phyloP scores from a whole-genome alignment of 2,888 invertebrate species.

The Ichneumoninae sp. region DNA sequence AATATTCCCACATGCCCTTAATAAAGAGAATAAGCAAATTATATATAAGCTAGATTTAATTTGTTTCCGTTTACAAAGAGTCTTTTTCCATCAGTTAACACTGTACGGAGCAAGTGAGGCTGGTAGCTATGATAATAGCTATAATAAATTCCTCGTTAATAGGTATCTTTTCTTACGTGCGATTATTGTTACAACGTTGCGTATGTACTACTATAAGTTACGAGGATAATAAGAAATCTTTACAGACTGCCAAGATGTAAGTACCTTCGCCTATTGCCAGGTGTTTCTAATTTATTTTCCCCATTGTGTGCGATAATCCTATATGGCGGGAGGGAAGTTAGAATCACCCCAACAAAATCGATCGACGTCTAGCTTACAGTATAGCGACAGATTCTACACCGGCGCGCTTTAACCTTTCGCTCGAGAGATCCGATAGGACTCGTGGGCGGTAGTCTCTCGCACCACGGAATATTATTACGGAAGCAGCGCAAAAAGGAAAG shows the following conservation, averaged over 20 bases:
- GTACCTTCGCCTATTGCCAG: constrained; percentile 25
- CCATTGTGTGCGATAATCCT: constrained; percentile 27
- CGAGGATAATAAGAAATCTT: constrained; percentile 32
- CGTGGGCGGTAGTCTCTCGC: constrained; percentile 57
- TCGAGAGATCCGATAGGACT: constrained; percentile 54
- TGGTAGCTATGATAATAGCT: background rate
- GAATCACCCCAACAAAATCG: constrained; percentile 54
- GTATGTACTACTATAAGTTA: constrained; percentile 13
- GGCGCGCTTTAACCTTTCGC: constrained; percentile 63
- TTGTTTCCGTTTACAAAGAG: background rate
- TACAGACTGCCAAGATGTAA: constrained; percentile 14
- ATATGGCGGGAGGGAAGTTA: constrained; percentile 28
- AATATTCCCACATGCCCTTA: no score
- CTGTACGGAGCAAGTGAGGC: background rate
- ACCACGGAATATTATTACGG: constrained; percentile 57
- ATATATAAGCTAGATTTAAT: background rate
- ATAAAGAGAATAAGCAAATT: background rate
- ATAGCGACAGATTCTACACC: constrained; percentile 24
- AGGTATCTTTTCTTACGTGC: constrained; percentile 5
- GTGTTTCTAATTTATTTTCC: constrained; percentile 46
- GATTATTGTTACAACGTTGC: constrained; percentile 7
- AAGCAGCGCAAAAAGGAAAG: constrained; percentile 56
- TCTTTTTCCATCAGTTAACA: background rate
- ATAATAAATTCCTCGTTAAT: constrained; percentile 13
- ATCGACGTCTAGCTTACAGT: constrained; percentile 40